Percentiles rank a stretch among this genome's conserved stretches.
Conservation (phyloP, 2,113 vertebrate species). For the Cyanocitta stelleri region DNA sequence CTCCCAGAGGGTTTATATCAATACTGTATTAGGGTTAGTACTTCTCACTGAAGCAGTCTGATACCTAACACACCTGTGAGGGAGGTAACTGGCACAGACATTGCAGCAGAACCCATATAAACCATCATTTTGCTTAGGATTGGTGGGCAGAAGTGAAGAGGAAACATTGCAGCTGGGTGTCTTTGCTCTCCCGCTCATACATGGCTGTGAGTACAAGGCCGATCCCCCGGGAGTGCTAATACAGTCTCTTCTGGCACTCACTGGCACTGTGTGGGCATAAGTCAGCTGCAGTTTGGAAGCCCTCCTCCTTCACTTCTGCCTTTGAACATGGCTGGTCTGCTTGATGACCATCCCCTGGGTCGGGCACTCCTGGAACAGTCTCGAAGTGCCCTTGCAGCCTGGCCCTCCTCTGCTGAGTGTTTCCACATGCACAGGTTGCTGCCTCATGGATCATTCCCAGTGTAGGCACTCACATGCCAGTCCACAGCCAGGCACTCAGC, state of each 20-base stretch:
- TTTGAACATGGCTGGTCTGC: not conserved
- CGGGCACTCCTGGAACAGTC: not conserved
- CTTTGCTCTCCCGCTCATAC: not conserved
- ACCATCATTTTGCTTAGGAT: not conserved
- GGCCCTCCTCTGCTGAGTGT: not conserved
- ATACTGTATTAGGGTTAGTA: not conserved
- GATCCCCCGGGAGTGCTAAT: not conserved
- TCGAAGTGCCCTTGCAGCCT: accelerated
- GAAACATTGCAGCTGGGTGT: not conserved
- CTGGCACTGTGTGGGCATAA: not conserved
- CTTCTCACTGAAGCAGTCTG: not conserved
- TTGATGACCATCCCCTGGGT: not conserved
- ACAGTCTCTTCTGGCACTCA: not conserved
- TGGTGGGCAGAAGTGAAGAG: not conserved
- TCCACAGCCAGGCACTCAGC: not conserved
- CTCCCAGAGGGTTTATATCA: not conserved
- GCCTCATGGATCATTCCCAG: not conserved
- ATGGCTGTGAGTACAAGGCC: no score
- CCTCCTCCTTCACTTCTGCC: not conserved
- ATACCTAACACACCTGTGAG: not conserved
- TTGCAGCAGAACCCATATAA: not conserved
- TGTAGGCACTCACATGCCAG: not conserved
- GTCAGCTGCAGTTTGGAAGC: not conserved
- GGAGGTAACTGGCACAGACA: not conserved
- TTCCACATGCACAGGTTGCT: not conserved